Evolutionary conservation across 37 sponge, comb jelly and placozoan genomes (phyloP), one percentile per base, ranked within the genome.

Genomic region (Mnemiopsis leidyi): DNA sequence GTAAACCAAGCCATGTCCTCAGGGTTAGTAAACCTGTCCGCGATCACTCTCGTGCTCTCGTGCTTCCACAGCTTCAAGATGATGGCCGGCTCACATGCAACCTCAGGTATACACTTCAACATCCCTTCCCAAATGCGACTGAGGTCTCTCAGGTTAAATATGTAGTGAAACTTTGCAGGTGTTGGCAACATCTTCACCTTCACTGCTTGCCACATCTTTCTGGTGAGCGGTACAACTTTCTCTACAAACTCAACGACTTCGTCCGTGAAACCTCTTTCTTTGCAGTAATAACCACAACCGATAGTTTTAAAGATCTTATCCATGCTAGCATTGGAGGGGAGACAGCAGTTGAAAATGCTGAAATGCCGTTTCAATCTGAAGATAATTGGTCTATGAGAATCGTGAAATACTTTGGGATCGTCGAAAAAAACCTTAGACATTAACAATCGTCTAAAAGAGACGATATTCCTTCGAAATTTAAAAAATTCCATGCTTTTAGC

Each of bases 131-230:
- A 93, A n/a, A 93, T 76, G 24, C 82, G 9, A 68, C 76, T 73
- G 9, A 93, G 82, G 31, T 93, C 93, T 25, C 93, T 82, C 28
- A 93, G 93, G 82, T 93, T 93, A 37, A 93, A 93, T 39, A 93
- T 67, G 76, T 93, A 93, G 79, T 93, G 93, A 39, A 93, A 93
- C 68, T 93, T 93, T 79, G 82, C 82, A 73, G 93, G 82, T 0
- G 93, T 93, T 13, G 93, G 93, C 32, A 93, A 28, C 82, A 93
- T 77, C 79, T 76, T 93, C 32, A 36, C 35, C 34, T 92, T 92
- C 3, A 32, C 61, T 25, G 39, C 32, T 34, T 76, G 82, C 82
- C 93, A 77, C 1, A 76, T 38, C 0, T 76, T 85, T 9, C 93
- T 24, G 28, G 93, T 93, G 9, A 69, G 38, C 32, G 76, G 71